Conservation (phyloP, 2,797 vertebrate species). For the Morelia viridis region DNA sequence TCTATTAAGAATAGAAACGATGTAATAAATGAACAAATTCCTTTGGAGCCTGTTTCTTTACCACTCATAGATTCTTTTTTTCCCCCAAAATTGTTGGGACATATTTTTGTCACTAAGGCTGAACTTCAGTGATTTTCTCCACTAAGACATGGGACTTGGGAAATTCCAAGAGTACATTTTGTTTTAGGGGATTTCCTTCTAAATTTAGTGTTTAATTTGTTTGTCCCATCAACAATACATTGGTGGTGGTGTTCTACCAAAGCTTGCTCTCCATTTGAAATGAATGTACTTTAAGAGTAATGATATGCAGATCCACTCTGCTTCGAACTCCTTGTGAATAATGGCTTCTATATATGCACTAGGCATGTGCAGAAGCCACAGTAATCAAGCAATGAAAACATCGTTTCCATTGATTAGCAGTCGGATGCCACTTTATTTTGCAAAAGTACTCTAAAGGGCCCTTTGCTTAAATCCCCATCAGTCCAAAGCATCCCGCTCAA, state of each 20-base stretch:
- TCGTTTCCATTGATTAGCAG: not conserved
- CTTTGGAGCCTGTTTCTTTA: slow-evolving; percentile 34
- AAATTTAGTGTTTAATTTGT: not conserved
- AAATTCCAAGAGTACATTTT: slow-evolving; percentile 43
- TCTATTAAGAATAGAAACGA: slow-evolving; percentile 42
- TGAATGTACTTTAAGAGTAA: slow-evolving; percentile 8
- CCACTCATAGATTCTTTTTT: slow-evolving; percentile 42
- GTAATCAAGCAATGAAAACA: not conserved
- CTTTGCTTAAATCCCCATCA: not conserved
- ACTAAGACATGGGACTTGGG: slow-evolving; percentile 24
- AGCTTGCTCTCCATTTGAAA: not conserved
- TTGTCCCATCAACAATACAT: not conserved
- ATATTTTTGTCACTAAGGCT: slow-evolving; percentile 48
- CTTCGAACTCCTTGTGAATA: not conserved
- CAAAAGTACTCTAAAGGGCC: not conserved
- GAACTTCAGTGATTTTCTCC: slow-evolving; percentile 37
- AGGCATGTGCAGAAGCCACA: not conserved
- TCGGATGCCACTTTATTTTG: not conserved
- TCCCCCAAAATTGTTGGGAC: not conserved
- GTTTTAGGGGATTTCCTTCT: slow-evolving; percentile 22
- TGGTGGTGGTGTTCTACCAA: not conserved
- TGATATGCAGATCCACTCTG: not conserved
- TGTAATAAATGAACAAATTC: slow-evolving; percentile 30
- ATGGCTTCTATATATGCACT: not conserved
- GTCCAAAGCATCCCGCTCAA: not conserved